Evolutionary conservation across 2,888 invertebrate species (phyloP).

Genomic region (Xanthia icteritia): DNA sequence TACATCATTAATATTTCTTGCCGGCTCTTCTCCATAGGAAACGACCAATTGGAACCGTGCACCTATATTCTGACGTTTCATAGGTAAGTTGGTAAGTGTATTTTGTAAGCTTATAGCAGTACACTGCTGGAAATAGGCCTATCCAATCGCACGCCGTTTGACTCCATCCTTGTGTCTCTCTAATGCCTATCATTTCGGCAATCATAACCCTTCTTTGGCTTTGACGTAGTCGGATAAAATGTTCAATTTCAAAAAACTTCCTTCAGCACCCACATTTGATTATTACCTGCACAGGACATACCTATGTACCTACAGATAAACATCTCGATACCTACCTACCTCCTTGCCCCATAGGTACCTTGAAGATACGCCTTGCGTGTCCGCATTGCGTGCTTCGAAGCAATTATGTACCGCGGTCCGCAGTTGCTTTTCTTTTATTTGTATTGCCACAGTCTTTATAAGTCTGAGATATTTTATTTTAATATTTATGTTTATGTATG

Average conservation of each 20-base stretch:
- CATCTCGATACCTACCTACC: conserved; percentile 38
- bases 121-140: background rate
- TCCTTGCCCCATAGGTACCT: conserved; percentile 44
- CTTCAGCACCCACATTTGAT: background rate
- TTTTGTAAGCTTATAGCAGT: background rate
- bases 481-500: conserved; percentile 68
- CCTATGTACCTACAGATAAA: conserved; percentile 22
- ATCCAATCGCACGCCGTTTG: background rate
- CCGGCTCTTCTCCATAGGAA: background rate
- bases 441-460: conserved; percentile 56
- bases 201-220: background rate
- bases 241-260: conserved; percentile 1
- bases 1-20: background rate
- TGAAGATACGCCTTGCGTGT: conserved; percentile 62
- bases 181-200: background rate
- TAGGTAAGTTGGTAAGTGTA: background rate
- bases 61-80: background rate
- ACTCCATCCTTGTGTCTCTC: background rate
- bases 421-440: conserved; percentile 64
- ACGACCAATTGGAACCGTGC: background rate
- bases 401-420: conserved; percentile 57
- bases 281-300: conserved; percentile 1
- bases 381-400: conserved; percentile 51
- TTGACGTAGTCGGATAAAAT: background rate
- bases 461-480: conserved; percentile 65